Evolutionary conservation across 2,888 invertebrate genomes (phyloP).

Genomic region (Helicoverpa assulta): DNA sequence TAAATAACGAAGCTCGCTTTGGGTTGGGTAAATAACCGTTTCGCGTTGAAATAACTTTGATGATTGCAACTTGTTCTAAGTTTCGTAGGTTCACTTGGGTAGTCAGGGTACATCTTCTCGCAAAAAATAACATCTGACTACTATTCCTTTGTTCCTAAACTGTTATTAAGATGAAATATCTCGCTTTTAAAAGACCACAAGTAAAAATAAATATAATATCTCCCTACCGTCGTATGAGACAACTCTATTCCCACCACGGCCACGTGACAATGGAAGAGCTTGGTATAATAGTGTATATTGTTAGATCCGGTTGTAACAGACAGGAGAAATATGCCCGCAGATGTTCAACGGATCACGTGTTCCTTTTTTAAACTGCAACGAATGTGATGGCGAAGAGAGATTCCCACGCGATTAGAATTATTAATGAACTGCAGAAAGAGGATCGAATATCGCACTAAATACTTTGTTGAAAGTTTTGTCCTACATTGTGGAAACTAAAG

Average conservation of each 20-base stretch:
- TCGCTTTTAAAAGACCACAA: no score
- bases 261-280: neutral
- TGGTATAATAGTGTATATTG: neutral
- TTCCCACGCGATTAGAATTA: neutral
- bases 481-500: no score
- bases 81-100: no score
- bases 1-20: neutral
- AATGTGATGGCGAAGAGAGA: neutral
- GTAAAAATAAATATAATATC: no score
- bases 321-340: neutral
- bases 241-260: neutral
- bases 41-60: constrained; percentile 1
- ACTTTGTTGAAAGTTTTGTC: no score
- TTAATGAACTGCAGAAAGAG: neutral
- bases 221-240: neutral
- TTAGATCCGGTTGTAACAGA: neutral
- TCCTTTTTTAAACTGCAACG: neutral
- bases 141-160: no score
- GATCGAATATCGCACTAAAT: neutral
- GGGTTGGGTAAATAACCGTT: neutral
- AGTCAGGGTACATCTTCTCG: no score
- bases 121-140: no score
- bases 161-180: no score
- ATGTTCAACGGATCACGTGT: neutral
- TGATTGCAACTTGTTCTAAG: neutral